These are phyloP conservation scores for Mythimna vitellina DNA, from an alignment of 2,888 invertebrate species.

Conservation along the genomic window DNA sequence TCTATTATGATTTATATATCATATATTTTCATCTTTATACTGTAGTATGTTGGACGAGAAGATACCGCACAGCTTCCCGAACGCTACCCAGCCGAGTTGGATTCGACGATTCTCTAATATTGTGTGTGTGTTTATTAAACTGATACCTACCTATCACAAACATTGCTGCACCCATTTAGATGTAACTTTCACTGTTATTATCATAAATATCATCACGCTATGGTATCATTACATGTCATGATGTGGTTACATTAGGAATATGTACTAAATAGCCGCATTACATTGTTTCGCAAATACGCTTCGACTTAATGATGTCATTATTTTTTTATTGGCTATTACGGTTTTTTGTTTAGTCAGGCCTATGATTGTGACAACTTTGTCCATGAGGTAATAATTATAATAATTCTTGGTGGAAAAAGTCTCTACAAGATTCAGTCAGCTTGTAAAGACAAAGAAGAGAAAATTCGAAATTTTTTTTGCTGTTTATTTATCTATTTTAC, in stretches of 20 bases:
- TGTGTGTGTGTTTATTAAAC: constrained; percentile 11
- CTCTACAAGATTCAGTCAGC: background rate
- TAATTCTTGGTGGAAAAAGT: too few species aligned
- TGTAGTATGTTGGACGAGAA: too few species aligned
- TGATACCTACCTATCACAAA: constrained; percentile 33
- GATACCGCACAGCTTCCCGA: too few species aligned
- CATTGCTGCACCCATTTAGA: constrained; percentile 43
- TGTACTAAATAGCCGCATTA: constrained; percentile 25
- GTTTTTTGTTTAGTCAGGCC: constrained; percentile 3
- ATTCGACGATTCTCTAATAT: background rate
- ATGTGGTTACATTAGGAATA: constrained; percentile 45
- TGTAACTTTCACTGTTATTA: constrained; percentile 50
- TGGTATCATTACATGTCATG: constrained; percentile 43
- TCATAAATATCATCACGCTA: constrained; percentile 41
- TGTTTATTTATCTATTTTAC: too few species aligned
- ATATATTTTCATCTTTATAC: too few species aligned
- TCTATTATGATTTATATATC: too few species aligned
- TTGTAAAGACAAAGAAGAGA: background rate
- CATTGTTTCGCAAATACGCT: constrained; percentile 39
- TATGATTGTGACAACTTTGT: background rate
- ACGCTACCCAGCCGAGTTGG: too few species aligned
- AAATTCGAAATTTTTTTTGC: too few species aligned
- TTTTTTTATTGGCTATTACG: constrained; percentile 14
- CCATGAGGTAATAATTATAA: background rate
- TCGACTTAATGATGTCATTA: constrained; percentile 40